Evolutionary conservation across 2,888 invertebrate species (phyloP).

Genomic region (Phaonia tiefii): DNA sequence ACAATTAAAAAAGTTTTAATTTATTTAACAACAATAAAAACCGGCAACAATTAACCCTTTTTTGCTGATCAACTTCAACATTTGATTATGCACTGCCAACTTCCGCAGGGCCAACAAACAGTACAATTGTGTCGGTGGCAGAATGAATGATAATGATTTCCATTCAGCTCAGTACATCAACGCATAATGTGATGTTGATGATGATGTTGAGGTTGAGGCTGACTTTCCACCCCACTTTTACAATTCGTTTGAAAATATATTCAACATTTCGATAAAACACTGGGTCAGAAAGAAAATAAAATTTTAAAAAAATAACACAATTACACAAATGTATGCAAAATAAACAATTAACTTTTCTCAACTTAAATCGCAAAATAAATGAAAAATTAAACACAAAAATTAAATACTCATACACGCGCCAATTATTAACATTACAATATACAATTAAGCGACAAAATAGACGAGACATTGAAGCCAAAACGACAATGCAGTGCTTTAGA

Average conservation of each 20-base stretch:
- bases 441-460: too few relatives aligned
- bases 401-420: too few relatives aligned
- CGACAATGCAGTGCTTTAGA: too few relatives aligned
- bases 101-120: constrained; percentile 23
- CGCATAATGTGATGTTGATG: constrained; percentile 17
- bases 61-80: neutral
- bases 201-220: constrained; percentile 2
- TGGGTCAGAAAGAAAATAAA: too few relatives aligned
- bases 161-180: constrained; percentile 22
- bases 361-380: neutral
- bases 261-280: neutral
- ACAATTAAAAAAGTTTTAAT: constrained; percentile 40
- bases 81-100: neutral
- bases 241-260: constrained; percentile 31
- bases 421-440: too few relatives aligned
- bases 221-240: constrained; percentile 34
- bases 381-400: neutral
- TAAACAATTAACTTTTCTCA: constrained; percentile 39
- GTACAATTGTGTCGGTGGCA: neutral
- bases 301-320: neutral
- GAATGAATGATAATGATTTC: constrained; percentile 22
- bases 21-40: constrained; percentile 28
- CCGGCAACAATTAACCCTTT: constrained; percentile 35
- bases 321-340: constrained; percentile 36
- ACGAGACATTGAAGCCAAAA: too few relatives aligned